Evolutionary conservation across 2,113 vertebrate species (phyloP), one percentile per base, ranked within the genome.

Genomic region (Dolichallabes microphthalmus): DNA sequence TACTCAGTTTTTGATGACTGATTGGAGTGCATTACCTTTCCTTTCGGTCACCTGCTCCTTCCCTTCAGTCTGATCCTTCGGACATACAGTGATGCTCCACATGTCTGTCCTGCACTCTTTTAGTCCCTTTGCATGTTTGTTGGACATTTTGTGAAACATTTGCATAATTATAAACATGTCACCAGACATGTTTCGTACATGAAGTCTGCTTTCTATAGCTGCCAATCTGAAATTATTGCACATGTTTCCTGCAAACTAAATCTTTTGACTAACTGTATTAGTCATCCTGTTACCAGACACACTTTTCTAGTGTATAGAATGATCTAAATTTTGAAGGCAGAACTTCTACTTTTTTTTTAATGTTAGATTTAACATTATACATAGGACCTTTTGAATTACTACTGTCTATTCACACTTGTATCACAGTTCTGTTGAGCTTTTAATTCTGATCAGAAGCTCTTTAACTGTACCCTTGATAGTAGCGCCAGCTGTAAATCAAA

Each of bases 1-100:
- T 57, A 71, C 35, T 32, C n/a, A 45, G 64, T 77, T 57, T n/a
- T 73, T 71, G 15, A 19, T 52, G 39, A 20, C 22, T 50, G 82
- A 63, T 71, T 79, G 32, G 19, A 86, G 61, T 20, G 45, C 61
- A 80, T 77, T 87, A 30, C 50, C 73, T 76, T 74, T 57, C 55
- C 74, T 15, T 15, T 39, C 9, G 27, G 69, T 80, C 57, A 61
- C 19, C n/a, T 52, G 52, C 55, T 83, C 68, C 68, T 74, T 74
- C 5, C 20, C 79, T 82, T 81, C 1, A 25, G 4, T 13, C 45
- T 82, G 66, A 75, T 57, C 58, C 55, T 3, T 60, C 50, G 17
- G 78, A 35, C 9, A 69, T 45, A 35, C 66, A 50, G 61, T 39
- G 13, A 50, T 85, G 25, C 17, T 30, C 39, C 2, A 81, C 15